Base-by-base conservation (phyloP, 23 tunicate genomes). In the Ascidia mentula region DNA sequence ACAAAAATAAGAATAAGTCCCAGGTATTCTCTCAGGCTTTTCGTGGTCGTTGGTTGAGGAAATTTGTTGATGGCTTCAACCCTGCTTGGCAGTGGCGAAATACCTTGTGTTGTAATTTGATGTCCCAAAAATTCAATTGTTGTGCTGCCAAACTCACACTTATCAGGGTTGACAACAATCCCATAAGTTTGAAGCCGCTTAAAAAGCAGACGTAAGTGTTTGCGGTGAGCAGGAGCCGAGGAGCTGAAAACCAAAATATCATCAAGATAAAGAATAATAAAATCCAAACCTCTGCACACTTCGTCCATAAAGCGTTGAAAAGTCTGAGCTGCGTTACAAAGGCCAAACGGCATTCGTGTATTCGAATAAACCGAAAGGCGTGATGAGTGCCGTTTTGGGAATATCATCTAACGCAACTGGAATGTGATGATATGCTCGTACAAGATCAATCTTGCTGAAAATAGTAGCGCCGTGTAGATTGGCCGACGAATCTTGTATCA, bases 221-320 rank as follows among this genome's bases (percentile, higher is more conserved):
- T 32, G 6, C 31, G 36, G 77, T 81, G 84, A 31, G 69, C 39
- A 30, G 69, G 59, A 15, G 69, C 77, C 28, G 61, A 28, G 40
- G 65, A 26, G 3, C 75, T 70, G 36, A 73, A 73, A 33, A 82
- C 59, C 26, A 82, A 45, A 38, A 82, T 82, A 31, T 82, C 79
- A 59, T 82, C 86, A 33, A 73, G 42, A 73, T 82, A 82, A 1
- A 60, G 35, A 18, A 73, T n/a, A 40, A 73, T 76, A 45, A 70
- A 26, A 20, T 33, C 22, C 79, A 82, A 45, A 46, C 79, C 79
- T 26, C 74, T 76, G 31, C 72, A 82, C 45, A 82, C 79, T 32
- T 73, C 38, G 34, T 82, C 86, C 26, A 82, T 73, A 73, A 73
- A 82, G 6, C 86, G 72, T 37, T 82, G 86, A 42, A 82, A 82